Conservation (phyloP, 92 coral and sea anemone genomes). For the Paramuricea clavata region DNA sequence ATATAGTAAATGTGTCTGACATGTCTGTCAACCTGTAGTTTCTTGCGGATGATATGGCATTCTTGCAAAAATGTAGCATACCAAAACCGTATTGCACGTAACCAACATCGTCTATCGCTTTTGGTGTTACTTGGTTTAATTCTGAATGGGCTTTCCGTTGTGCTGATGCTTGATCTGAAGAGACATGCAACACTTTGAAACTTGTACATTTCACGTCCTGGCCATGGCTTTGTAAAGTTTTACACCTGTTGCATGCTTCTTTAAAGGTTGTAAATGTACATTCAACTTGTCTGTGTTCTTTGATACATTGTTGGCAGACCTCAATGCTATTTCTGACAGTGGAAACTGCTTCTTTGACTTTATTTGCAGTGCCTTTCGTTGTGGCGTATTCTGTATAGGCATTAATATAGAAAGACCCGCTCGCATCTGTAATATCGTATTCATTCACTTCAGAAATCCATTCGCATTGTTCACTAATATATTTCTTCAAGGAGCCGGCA, state of each 20-base stretch:
- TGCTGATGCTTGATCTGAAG: conserved; percentile 55
- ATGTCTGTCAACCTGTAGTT: conserved; percentile 49
- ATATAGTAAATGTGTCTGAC: conserved; percentile 27
- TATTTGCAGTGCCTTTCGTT: conserved; percentile 46
- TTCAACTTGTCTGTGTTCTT: not conserved
- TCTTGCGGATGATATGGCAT: conserved; percentile 45
- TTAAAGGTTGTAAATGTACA: conserved; percentile 40
- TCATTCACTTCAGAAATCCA: conserved; percentile 62
- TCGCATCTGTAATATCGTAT: conserved; percentile 64
- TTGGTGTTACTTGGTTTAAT: conserved; percentile 24
- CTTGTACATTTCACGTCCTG: conserved; percentile 29
- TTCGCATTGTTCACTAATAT: conserved; percentile 12
- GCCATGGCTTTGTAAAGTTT: conserved; percentile 25
- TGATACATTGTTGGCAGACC: conserved; percentile 39
- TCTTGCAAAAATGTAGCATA: conserved; percentile 68
- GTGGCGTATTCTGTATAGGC: conserved; percentile 54
- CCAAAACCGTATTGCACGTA: conserved; percentile 69
- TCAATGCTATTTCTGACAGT: conserved; percentile 32
- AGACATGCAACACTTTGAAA: conserved; percentile 36
- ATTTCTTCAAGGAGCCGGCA: not conserved
- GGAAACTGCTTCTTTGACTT: conserved; percentile 45
- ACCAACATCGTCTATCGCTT: not conserved
- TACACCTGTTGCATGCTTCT: conserved; percentile 54
- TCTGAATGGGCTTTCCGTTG: conserved; percentile 51
- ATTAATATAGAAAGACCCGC: conserved; percentile 57